These are phyloP conservation scores for Semnornis frantzii DNA, from an alignment of 2,113 vertebrate species.

Conservation along the genomic window DNA sequence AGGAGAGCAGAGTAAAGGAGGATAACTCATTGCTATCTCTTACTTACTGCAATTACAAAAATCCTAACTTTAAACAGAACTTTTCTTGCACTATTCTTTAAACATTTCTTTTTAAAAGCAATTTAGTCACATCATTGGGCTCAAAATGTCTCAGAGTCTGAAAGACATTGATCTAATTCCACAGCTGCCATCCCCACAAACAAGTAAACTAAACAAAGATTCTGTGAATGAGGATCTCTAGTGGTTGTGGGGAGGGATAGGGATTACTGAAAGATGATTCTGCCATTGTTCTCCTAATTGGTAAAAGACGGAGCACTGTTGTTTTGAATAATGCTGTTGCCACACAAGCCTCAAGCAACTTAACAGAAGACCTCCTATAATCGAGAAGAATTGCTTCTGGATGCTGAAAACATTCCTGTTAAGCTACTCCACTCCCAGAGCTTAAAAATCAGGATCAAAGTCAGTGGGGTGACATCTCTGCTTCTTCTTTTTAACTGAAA, in stretches of 20 bases:
- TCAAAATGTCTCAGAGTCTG: background rate
- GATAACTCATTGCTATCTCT: background rate
- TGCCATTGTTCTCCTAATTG: background rate
- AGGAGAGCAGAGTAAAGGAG: too few relatives aligned
- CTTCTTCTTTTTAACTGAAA: background rate
- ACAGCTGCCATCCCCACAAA: background rate
- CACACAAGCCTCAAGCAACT: conserved; percentile 11
- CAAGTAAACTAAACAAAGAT: conserved; percentile 28
- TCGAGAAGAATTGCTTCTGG: background rate
- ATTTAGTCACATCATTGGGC: background rate
- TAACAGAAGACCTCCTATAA: background rate
- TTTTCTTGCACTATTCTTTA: background rate
- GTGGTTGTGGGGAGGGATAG: background rate
- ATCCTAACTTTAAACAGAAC: background rate
- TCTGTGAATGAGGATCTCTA: background rate
- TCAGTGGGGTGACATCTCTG: background rate
- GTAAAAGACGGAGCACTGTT: background rate
- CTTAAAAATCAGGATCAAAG: background rate
- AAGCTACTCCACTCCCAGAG: background rate
- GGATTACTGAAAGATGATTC: conserved; percentile 32
- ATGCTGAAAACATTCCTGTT: background rate
- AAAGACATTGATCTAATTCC: background rate
- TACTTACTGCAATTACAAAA: background rate
- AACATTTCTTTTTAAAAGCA: background rate
- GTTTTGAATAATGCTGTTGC: background rate